Evolutionary conservation across 2,113 vertebrate genomes (phyloP), one percentile per base, ranked within the genome.

Genomic region (Nyctereutes procyonoides): DNA sequence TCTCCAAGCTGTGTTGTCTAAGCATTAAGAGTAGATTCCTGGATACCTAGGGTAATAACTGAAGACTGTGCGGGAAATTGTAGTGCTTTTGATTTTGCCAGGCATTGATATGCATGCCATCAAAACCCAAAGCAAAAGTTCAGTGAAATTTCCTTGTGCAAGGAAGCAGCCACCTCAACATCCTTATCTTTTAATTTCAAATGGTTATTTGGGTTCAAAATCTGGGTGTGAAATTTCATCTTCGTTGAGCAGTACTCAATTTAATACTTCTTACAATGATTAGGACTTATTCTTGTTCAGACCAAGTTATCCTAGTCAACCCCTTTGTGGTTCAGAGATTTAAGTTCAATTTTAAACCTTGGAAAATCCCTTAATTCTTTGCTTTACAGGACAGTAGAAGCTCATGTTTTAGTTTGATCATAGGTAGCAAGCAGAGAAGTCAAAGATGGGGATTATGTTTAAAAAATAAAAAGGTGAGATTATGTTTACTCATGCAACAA

Each of bases 131-230:
- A 94, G 60, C 58, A 93, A 43, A 43, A 73, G 26, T 22, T 93
- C n/a, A 62, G 24, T 67, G 81, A 92, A 90, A 74, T 85, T 73
- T 94, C 51, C 63, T 62, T 19, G 3, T 80, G 17, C 35, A 32
- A 24, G 73, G 51, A 63, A 80, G 35, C 8, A 60, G 22, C 20
- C 15, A n/a, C 4, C 8, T 95, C 48, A 89, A 76, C 17, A 84
- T 19, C n/a, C 4, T 56, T 90, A 81, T 63, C 79, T 90, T 92
- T 90, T 26, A 26, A 92, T 83, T 96, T 88, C 51, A 97, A 60
- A 77, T 76, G 65, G 55, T 82, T 60, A 80, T n/a, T 26, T 83
- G 79, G 43, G 67, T 5, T 96, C 63, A 88, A 63, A 94, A 83
- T 71, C 26, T 93, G 32, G 15, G 43, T 65, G 43, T 80, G 28